Conservation (phyloP, 2,797 vertebrate genomes). For the Lepilemur septentrionalis region DNA sequence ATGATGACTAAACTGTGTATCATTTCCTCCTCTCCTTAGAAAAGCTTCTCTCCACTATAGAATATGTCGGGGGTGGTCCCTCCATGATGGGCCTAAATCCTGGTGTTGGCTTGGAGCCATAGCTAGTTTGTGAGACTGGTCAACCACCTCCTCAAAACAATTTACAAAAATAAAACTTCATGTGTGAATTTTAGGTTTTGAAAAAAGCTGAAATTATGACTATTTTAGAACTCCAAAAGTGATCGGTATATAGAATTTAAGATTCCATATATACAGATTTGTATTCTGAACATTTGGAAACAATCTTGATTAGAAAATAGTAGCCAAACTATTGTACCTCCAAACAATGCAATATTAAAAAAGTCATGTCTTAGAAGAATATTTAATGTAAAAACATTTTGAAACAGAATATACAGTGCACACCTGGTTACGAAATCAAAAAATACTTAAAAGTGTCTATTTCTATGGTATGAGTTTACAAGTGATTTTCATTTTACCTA, state of each 20-base stretch:
- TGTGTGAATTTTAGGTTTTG: not conserved
- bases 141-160: not conserved
- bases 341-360: not conserved
- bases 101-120: not conserved
- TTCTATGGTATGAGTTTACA: not conserved
- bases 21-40: constrained; percentile 35
- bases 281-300: constrained; percentile 31
- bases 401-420: not conserved
- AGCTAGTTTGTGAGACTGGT: not conserved
- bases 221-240: not conserved
- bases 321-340: not conserved
- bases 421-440: not conserved
- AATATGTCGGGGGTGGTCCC: not conserved
- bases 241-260: not conserved
- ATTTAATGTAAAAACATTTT: constrained; percentile 5
- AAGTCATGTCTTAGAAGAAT: not conserved
- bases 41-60: not conserved
- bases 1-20: constrained; percentile 30
- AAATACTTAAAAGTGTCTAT: not conserved
- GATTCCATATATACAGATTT: not conserved
- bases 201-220: not conserved
- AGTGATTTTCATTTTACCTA: not conserved
- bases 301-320: constrained; percentile 19
- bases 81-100: not conserved
- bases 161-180: not conserved